Evolutionary conservation across 2,797 vertebrate genomes (phyloP).

Genomic region (Nannoperca obscura): DNA sequence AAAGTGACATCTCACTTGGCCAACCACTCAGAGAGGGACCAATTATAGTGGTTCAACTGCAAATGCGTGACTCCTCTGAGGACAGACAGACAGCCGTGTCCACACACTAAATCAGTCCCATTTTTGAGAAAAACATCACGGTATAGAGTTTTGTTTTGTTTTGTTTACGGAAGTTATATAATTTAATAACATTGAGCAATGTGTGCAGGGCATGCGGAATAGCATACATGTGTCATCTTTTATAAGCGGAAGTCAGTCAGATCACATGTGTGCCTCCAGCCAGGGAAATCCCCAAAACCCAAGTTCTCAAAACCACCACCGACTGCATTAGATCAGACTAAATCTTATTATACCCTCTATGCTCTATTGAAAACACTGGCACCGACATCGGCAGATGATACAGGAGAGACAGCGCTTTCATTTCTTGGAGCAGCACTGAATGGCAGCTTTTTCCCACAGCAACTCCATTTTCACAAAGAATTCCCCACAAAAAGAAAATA

Average conservation of each 20-base stretch:
- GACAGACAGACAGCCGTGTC: slow-evolving; percentile 26
- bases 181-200: slow-evolving; percentile 21
- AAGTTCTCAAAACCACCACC: slow-evolving; percentile 45
- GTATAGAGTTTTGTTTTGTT: slow-evolving; percentile 37
- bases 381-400: slow-evolving; percentile 9
- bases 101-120: slow-evolving; percentile 42
- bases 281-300: slow-evolving; percentile 65
- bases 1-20: slow-evolving; percentile 67
- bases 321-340: slow-evolving; percentile 45
- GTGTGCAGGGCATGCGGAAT: slow-evolving; percentile 14
- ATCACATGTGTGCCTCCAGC: slow-evolving; percentile 38
- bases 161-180: slow-evolving; percentile 18
- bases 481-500: not conserved
- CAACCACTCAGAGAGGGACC: slow-evolving; percentile 35
- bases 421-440: not conserved
- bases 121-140: slow-evolving; percentile 39
- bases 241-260: slow-evolving; percentile 30
- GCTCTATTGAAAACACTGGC: slow-evolving; percentile 29
- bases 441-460: slow-evolving; percentile 4
- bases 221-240: slow-evolving; percentile 45
- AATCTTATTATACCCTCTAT: slow-evolving; percentile 34
- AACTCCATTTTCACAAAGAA: not conserved
- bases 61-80: slow-evolving; percentile 38
- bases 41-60: slow-evolving; percentile 48
- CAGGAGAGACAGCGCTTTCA: not conserved